Percentiles rank a stretch among this genome's conserved stretches.
phyloP scores from a whole-genome alignment of 2,113 vertebrate species.

The Ahaetulla prasina region DNA sequence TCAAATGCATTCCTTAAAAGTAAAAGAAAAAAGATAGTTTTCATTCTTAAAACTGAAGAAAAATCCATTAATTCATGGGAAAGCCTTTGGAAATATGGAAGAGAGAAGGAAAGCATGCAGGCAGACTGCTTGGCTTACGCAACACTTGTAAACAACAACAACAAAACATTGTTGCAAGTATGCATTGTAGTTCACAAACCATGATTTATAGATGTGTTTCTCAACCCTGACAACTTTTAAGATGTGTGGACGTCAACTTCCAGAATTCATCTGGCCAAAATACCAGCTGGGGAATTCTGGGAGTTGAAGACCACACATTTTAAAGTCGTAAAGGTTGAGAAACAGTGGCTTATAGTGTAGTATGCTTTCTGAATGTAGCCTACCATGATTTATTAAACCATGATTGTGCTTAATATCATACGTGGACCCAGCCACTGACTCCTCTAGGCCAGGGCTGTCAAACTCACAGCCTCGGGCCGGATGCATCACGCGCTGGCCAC shows the following conservation, averaged over 20 bases:
- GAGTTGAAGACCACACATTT: too few species aligned
- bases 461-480: too few species aligned
- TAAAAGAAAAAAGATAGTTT: neutral
- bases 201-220: neutral
- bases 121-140: neutral
- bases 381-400: neutral
- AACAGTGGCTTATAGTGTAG: neutral
- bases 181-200: neutral
- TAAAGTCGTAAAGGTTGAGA: too few species aligned
- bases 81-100: neutral
- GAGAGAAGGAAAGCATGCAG: neutral
- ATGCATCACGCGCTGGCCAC: too few species aligned
- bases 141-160: neutral
- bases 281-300: too few species aligned
- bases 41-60: neutral
- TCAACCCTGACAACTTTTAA: too few species aligned
- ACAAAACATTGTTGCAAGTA: neutral
- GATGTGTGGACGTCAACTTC: too few species aligned
- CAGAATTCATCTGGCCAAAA: too few species aligned
- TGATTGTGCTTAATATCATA: neutral
- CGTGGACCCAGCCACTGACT: neutral
- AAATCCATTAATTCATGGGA: neutral
- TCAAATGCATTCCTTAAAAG: neutral
- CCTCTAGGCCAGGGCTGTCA: neutral
- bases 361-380: neutral